Base-by-base conservation (phyloP, 2,797 vertebrate genomes). In the Odontamblyopus lacepedii region DNA sequence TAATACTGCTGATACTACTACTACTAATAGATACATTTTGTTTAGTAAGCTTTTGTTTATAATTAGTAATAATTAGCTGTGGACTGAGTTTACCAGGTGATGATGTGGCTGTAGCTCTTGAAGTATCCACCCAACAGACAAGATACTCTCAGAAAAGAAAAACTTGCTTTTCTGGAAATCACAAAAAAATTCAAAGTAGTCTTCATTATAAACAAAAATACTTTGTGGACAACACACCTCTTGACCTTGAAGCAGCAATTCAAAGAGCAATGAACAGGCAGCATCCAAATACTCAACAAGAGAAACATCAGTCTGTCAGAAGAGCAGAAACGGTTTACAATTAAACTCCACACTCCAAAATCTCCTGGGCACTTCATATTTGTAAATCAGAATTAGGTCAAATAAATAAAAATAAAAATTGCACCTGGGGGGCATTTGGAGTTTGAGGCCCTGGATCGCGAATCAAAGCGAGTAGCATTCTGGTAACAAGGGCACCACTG, bases 191-290 rank as follows among this genome's bases (percentile, higher is more conserved):
- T 65, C 23, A 19, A 11, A 59, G 1, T 23, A 27, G 7, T 19
- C 1, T 4, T 30, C 15, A 59, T 16, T 59, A 29, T 59, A 18
- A 30, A 32, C 5, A 35, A n/a, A 38, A 9, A 63, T 38, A 38
- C 13, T 67, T 30, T 38, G 7, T n/a, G 51, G 19, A 26, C 4
- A 5, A 81, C 85, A 78, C 80, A 95, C 94, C 89, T 95, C 90
- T 9, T 94, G 91, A 66, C 93, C 93, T 44, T 92, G 68, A 57
- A 94, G 89, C 82, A 96, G 85, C 75, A 95, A 82, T 82, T 96
- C 94, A 78, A 93, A 95, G 44, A 95, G 86, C 82, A 96, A 90
- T n/a, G 90, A 91, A 59, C 90, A 92, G 13, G 93, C 90, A 0
- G 87, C 87, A 15, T 95, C 92, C 88, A 91, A 90, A 57, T 95